These are phyloP conservation scores for Anthoscopus minutus DNA, from an alignment of 2,113 vertebrate genomes.

Conservation along the genomic window DNA sequence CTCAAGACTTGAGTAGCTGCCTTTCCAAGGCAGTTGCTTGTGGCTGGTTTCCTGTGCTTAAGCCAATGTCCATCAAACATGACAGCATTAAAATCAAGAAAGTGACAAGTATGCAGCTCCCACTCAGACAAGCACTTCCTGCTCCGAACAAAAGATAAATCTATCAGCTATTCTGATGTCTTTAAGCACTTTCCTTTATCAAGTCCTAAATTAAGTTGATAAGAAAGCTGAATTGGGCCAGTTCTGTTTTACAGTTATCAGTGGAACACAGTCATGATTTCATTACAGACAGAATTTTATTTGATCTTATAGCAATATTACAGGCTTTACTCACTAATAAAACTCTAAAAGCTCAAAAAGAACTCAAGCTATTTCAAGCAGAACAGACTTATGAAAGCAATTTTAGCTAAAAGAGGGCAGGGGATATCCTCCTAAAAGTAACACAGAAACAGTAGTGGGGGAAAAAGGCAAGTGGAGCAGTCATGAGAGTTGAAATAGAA, in stretches of 20 bases:
- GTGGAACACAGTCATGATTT: background rate
- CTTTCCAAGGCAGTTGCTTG: background rate
- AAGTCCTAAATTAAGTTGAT: background rate
- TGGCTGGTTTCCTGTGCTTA: background rate
- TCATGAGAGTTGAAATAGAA: background rate
- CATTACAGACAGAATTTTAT: conserved; percentile 11
- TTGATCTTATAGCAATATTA: conserved; percentile 18
- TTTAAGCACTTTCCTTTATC: background rate
- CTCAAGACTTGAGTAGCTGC: background rate
- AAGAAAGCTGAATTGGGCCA: conserved; percentile 19
- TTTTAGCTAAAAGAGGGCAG: background rate
- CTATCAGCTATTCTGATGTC: background rate
- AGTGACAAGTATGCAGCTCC: background rate
- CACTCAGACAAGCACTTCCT: background rate
- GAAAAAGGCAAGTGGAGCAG: background rate
- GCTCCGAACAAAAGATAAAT: background rate
- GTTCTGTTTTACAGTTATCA: background rate
- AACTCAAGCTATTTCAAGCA: background rate
- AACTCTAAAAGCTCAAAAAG: conserved; percentile 2
- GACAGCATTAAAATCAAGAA: background rate
- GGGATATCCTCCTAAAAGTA: background rate
- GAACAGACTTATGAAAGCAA: conserved; percentile 11
- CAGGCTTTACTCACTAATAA: background rate
- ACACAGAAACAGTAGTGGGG: background rate
- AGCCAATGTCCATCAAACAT: background rate